Evolutionary conservation across 2,797 vertebrate genomes (phyloP), one percentile per base, ranked within the genome.

Genomic region (Sebastes taczanowskii): DNA sequence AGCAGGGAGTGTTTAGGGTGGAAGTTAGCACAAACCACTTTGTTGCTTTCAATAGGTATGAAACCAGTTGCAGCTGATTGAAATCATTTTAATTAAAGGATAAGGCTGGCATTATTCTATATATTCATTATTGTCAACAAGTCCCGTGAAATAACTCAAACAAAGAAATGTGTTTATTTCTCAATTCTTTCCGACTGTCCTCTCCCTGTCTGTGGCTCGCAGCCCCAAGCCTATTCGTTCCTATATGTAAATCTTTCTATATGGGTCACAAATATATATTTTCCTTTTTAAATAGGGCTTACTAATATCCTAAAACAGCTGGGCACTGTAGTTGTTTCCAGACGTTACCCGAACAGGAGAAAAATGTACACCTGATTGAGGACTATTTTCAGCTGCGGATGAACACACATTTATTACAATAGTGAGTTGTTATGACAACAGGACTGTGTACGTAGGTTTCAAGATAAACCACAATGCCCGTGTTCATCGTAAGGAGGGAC

Each of bases 1-100:
- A 66, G 80, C 42, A 58, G 8, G 38, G 18, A n/a, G 53, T 80
- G 74, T 87, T 88, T 71, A 61, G 64, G 60, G 67, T 75, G 60
- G 73, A 78, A 84, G 74, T 91, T 84, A 70, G 65, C 52, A 32
- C 14, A 64, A 72, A 78, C 14, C 78, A 64, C 42, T 75, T 71
- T 69, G 58, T 66, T 80, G 30, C 72, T 72, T 75, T 74, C 59
- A 63, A 11, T 80, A 63, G 29, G 16, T 30, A 60, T 52, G 62
- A 74, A 72, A 78, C 73, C 46, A 77, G 23, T 27, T 77, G 32
- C 38, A 60, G 52, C 6, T 70, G 25, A 73, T 23, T 70, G 14
- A 80, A 46, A 79, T 29, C n/a, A 56, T 65, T 52, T 80, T 70
- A 69, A 77, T 74, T 38, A 58, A 74, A 71, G n/a, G 18, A 11